Evolutionary conservation across 1,140 invertebrate species (phyloP).

Genomic region (Octopus sinensis): DNA sequence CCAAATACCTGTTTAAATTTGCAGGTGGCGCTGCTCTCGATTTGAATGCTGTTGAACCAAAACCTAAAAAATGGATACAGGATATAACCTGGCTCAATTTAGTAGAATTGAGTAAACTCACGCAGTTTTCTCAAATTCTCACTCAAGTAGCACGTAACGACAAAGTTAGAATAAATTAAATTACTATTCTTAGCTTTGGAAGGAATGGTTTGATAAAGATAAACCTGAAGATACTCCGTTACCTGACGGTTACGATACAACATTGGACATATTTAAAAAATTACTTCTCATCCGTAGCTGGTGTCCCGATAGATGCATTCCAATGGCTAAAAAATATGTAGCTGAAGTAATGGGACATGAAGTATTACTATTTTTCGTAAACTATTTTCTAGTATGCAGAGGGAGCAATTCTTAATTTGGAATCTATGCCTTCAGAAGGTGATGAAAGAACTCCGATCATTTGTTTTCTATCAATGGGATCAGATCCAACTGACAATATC

Average conservation of each 20-base stretch:
- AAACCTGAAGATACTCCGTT: conserved; percentile 86
- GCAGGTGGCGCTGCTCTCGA: conserved; percentile 85
- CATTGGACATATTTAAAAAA: conserved; percentile 83
- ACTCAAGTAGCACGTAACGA: too few relatives aligned
- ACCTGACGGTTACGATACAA: conserved; percentile 83
- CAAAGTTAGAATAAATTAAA: too few relatives aligned
- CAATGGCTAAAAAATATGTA: too few relatives aligned
- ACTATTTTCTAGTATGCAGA: too few relatives aligned
- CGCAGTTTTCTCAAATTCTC: neutral
- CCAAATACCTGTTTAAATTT: too few relatives aligned
- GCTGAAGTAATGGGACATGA: too few relatives aligned
- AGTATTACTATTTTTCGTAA: too few relatives aligned
- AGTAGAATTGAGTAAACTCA: conserved; percentile 75
- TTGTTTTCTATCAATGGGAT: conserved; percentile 53
- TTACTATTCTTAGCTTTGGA: too few relatives aligned
- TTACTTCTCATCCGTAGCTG: conserved; percentile 82
- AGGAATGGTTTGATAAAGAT: conserved; percentile 88
- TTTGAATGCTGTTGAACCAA: conserved; percentile 85
- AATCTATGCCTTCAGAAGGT: conserved; percentile 46
- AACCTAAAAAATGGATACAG: conserved; percentile 91
- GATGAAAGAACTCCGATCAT: conserved; percentile 43
- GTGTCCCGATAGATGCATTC: too few relatives aligned
- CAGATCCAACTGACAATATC: conserved; percentile 53
- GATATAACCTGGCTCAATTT: conserved; percentile 96
- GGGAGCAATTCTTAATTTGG: conserved; percentile 47